Evolutionary conservation across 92 coral and sea anemone genomes (phyloP).

Genomic region (Palythoa grandis): DNA sequence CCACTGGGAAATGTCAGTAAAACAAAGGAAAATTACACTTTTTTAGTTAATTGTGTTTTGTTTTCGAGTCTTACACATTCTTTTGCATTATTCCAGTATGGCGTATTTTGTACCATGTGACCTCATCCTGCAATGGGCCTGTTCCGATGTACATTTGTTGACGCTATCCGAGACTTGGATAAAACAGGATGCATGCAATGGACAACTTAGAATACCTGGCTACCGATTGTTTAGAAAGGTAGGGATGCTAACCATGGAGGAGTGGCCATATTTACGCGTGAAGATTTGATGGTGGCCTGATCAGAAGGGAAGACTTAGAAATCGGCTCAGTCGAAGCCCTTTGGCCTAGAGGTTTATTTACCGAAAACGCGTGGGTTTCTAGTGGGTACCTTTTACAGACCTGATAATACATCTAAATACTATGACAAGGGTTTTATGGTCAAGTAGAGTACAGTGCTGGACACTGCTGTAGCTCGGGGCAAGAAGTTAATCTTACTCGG

Average conservation of each 20-base stretch:
- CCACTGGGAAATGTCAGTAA: too few species aligned
- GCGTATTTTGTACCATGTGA: too few species aligned
- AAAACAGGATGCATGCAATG: constrained; percentile 17
- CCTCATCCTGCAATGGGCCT: background rate
- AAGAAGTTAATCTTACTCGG: constrained; percentile 36
- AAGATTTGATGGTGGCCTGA: constrained; percentile 28
- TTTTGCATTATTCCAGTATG: too few species aligned
- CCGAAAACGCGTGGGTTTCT: constrained; percentile 44
- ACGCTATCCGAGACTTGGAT: constrained; percentile 45
- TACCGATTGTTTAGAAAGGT: constrained; percentile 30
- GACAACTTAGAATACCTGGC: constrained; percentile 43
- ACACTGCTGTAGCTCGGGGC: constrained; percentile 35
- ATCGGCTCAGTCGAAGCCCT: constrained; percentile 15
- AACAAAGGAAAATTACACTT: too few species aligned
- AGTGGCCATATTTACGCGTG: constrained; percentile 43
- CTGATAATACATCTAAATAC: constrained; percentile 34
- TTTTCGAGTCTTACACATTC: too few species aligned
- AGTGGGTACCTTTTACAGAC: constrained; percentile 36
- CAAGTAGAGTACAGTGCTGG: constrained; percentile 27
- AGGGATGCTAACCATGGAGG: constrained; percentile 42
- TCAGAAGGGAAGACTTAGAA: constrained; percentile 43
- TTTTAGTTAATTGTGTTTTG: too few species aligned
- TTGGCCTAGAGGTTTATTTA: constrained; percentile 36
- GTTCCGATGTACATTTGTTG: constrained; percentile 24
- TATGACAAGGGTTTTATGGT: constrained; percentile 45